Evolutionary conservation across 2,113 vertebrate genomes (phyloP), one percentile per base, ranked within the genome.

Genomic region (Nothocercus julius): DNA sequence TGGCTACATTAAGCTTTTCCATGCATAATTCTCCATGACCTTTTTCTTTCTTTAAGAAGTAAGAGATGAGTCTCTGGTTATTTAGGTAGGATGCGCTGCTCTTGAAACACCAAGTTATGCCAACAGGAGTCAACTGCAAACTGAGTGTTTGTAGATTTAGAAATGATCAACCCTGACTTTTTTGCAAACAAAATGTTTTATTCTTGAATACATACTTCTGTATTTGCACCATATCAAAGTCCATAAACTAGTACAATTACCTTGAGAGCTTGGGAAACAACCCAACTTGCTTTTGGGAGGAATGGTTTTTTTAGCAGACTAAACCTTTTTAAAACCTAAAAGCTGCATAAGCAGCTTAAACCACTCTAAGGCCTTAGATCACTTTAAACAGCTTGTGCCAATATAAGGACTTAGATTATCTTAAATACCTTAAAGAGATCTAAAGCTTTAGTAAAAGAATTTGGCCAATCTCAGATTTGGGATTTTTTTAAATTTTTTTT

Each of bases 301-400:
- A 47, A 91, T 59, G 66, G 45, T 85, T 97, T 96, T 94, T 96
- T 94, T 92, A 87, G 73, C 66, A 77, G 87, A 74, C 72, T 97
- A 97, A 97, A 95, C 89, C 91, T 77, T 82, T 81, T 38, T 78
- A 96, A 97, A 96, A 64, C 95, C 76, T 93, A 88, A 90, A 97
- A 96, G 91, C 95, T 86, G 49, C 58, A 7, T 97, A 97, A 97
- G 96, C 91, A 83, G 96, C 95, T 97, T 97, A 96, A 94, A 81
- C 54, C 76, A 64, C 5, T 84, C 93, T 86, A 89, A 97, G 96
- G 70, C 94, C 95, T 49, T 59, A 68, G 96, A 97, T 97, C 86
- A 85, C 76, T 95, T 97, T 97, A 96, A 97, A 95, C 73, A 95
- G 97, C 96, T 96, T 93, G 95, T 96, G 95, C 95, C 90, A 96